Evolutionary conservation across 2,888 invertebrate species (phyloP), one percentile per base, ranked within the genome.

Genomic region (Sclerodermus sp.): DNA sequence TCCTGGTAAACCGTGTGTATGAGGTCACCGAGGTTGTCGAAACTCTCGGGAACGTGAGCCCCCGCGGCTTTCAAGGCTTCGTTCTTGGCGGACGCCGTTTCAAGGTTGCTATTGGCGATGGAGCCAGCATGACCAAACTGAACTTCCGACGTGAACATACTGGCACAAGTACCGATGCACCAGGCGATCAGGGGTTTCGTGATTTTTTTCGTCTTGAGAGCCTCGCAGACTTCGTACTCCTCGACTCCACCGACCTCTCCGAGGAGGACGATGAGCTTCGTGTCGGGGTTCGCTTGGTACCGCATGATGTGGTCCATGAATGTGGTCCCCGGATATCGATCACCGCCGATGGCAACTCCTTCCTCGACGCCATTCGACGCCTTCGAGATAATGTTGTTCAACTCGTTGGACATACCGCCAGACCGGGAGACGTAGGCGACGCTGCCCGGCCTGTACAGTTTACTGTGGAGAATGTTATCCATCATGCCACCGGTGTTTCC

Each of bases 401-500:
- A 81, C 76, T 99, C 99, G 78, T 99, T 99, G 43, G 96, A 97
- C 99, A 99, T 99, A 8, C 99, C 99, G 29, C 99, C 99, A 0
- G 97, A 98, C 16, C 98, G 87, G 0, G 97, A 98, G 1, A 99
- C 99, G 77, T 99, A 99, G 0, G 97, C 98, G 46, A 99, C 95
- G 73, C 96, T 93, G 76, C 99, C 99, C 0, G 97, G 91, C 23
- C 99, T 82, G 81, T 98, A 99, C 12, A 99, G 83, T 77, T 96
- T 96, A 60, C 97, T 97, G 73, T 97, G 93, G 1, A 99, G 81
- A 62, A 99, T 96, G 76, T 99, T 99, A 79, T 99, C 99, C 84
- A 99, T 91, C 98, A 99, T 99, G 51, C 99, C 99, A 12, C 98
- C 99, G 0, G 99, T 99, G 82, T 99, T 99, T 48, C 97, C 97